Conservation (phyloP, 2,888 invertebrate species). For the Brachycybe producta region DNA sequence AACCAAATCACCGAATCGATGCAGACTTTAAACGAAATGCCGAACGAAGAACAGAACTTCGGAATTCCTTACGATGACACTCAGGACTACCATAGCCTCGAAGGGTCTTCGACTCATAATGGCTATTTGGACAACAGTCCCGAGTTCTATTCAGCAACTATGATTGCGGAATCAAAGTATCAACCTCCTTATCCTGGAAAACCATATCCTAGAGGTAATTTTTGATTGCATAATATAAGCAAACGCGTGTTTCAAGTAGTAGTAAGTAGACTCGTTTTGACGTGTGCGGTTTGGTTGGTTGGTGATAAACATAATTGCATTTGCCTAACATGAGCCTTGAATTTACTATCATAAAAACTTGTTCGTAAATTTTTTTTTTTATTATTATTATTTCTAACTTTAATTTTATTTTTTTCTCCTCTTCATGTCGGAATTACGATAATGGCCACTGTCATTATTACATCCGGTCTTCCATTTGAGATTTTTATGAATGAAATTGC, state of each 20-base stretch:
- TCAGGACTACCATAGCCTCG: constrained; percentile 18
- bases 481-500: no score
- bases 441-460: no score
- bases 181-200: constrained; percentile 16
- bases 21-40: constrained; percentile 18
- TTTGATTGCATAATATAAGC: neutral
- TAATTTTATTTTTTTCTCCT: no score
- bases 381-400: no score
- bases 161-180: constrained; percentile 19
- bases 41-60: constrained; percentile 16
- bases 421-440: no score
- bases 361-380: no score
- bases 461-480: no score
- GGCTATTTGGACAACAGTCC: constrained; percentile 19
- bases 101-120: constrained; percentile 14
- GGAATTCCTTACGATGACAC: constrained; percentile 16
- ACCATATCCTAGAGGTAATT: constrained; percentile 15
- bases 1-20: constrained; percentile 18
- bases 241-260: neutral
- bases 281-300: no score
- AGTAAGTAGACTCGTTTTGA: neutral
- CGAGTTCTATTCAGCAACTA: constrained; percentile 16
- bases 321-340: no score
- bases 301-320: no score
- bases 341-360: no score